Evolutionary conservation across 2,888 invertebrate genomes (phyloP), one percentile per base, ranked within the genome.

Genomic region (Drosophila anomelani): DNA sequence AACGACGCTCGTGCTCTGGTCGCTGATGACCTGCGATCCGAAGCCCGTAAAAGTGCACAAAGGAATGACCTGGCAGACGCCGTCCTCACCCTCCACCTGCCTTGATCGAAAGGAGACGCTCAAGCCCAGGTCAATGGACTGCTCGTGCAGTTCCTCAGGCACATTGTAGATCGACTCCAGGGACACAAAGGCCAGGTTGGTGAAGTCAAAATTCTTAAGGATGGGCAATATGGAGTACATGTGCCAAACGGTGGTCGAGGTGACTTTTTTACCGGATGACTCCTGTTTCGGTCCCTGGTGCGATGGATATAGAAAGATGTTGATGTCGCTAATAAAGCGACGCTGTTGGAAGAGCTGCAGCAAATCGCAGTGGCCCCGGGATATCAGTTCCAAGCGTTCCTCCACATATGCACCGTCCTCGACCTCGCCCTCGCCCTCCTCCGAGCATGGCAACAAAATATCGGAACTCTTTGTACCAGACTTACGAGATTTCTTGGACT

Each of bases 151-250:
- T 0, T 82, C 70, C 0, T 56, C 44, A 0, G 79, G 56, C 0
- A 61, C 80, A 71, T 90, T 88, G 58, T 91, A 91, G 15, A 91
- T 69, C 2, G 91, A 90, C 29, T 89, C 91, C 2, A 90, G 56
- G 0, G 88, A 80, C 0, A 91, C 57, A 15, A 89, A 91, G 0
- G 70, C 72, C 54, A 90, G 57, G 60, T 91, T 91, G n/a, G 75
- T 79, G 8, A 90, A 81, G 12, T 72, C 59, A 0, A 75, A 49
- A 0, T 81, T 64, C 68, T 89, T 90, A 10, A 91, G 68, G 1
- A 88, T 55, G 5, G 91, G 91, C 58, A 91, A 57, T 12, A 91
- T 76, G 2, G 91, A 86, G 69, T 91, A 91, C 76, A 91, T 83
- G 49, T 89, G 80, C 91, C 91, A 91, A 0, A 69, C 23, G 6